These are phyloP conservation scores for Amphiprion clarkii DNA, from an alignment of 2,797 vertebrate genomes.

Conservation along the genomic window DNA sequence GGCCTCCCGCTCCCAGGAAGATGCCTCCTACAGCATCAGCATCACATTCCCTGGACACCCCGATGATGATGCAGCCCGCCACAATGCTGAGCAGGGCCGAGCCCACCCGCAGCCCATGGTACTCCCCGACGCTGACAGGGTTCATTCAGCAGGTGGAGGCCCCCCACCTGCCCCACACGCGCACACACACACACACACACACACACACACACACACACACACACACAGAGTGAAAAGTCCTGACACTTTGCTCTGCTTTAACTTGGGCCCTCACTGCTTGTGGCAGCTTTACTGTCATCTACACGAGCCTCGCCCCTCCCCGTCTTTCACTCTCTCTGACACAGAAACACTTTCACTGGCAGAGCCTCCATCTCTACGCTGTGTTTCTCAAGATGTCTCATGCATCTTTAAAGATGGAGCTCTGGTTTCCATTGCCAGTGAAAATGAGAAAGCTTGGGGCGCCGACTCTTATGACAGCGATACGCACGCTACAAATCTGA, in stretches of 20 bases:
- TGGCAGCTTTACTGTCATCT: constrained; percentile 27
- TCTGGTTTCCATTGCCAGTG: constrained; percentile 79
- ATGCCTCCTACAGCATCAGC: constrained; percentile 88
- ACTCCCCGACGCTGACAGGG: constrained; percentile 86
- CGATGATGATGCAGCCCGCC: constrained; percentile 91
- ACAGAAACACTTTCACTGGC: constrained; percentile 71
- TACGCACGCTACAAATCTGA: constrained; percentile 67
- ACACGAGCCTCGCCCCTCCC: constrained; percentile 25
- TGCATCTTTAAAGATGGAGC: constrained; percentile 85
- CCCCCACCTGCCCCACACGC: constrained; percentile 46
- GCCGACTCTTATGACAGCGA: constrained; percentile 55
- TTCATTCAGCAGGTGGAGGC: constrained; percentile 84
- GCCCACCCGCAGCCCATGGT: constrained; percentile 89
- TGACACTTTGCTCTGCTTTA: constrained; percentile 15
- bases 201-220: constrained; percentile 11
- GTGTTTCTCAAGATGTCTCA: constrained; percentile 75
- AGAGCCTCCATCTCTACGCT: constrained; percentile 41
- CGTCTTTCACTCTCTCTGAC: constrained; percentile 60
- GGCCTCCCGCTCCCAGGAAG: constrained; percentile 87
- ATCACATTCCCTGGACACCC: constrained; percentile 88
- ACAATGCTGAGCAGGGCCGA: constrained; percentile 88
- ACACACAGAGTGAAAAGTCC: constrained; percentile 10
- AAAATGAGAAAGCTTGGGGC: constrained; percentile 59
- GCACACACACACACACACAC: constrained; percentile 8
- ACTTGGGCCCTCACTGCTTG: constrained; percentile 37